Base-by-base conservation (phyloP, 1,140 invertebrate genomes). In the Macrotrachela quadricornifera region DNA sequence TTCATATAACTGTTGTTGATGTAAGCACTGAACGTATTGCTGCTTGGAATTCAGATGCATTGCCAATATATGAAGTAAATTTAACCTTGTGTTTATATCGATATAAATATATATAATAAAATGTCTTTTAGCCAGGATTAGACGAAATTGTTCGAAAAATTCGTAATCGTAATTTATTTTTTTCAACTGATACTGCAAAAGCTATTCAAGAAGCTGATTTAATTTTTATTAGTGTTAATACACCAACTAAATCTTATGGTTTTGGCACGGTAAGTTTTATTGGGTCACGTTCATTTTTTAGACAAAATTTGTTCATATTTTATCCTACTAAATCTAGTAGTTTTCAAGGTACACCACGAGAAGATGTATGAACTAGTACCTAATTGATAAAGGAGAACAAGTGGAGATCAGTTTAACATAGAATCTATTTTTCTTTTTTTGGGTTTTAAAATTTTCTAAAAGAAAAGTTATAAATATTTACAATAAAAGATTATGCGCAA, bases 141-240 rank as follows among this genome's bases (percentile, higher is more conserved):
- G 81, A 91, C 63, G 83, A 88, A 13, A 82, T 97, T 1, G 88
- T 99, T 0, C 76, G 78, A 57, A 73, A 80, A 61, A 88, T 85
- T 60, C 73, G 90, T 56, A 85, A 83, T 36, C 78, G 75, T 51
- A 94, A 92, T 70, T 70, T 99, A 0, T 94, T 94, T 63, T 99
- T 97, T 65, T 90, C 90, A 0, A 85, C 82, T 9, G 84, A 97
- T 62, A 80, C 95, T 44, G 79, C 81, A 12, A 78, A 75, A 49
- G 81, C 83, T 10, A 91, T 99, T 56, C 72, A 77, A 59, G 83
- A 94, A 64, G 86, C 92, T 0, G 88, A 99, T 65, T 68, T 99
- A n/a, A 96, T 99, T 61, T 97, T 99, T 63, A 97, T 99, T 58
- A 96, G 87, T 41, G 94, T 99, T 0, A 97, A 99, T 66, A 99